These are phyloP conservation scores for Drosophila atripex DNA, from an alignment of 2,888 invertebrate genomes.

Conservation along the genomic window DNA sequence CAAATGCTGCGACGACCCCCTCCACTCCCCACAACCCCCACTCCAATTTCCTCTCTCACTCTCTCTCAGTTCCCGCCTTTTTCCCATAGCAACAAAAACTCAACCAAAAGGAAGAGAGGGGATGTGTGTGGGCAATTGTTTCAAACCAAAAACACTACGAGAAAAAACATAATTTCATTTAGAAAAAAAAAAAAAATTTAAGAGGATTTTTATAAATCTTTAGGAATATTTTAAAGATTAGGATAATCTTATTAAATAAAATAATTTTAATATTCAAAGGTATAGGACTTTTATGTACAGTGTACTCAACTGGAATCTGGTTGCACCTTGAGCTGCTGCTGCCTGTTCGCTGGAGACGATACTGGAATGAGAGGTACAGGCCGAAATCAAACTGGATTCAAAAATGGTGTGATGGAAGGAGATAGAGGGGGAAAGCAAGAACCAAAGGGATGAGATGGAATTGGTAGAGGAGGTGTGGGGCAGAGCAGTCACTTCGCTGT, in stretches of 20 bases:
- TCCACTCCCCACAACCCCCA: background rate
- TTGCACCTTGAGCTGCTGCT: conserved; percentile 65
- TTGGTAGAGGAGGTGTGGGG: conserved; percentile 4
- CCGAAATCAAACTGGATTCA: conserved; percentile 60
- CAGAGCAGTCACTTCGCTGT: conserved; percentile 33
- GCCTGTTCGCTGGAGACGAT: conserved; percentile 10
- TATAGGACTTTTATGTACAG: background rate
- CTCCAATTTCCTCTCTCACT: background rate
- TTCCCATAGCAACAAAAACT: conserved; percentile 25
- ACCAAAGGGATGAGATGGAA: background rate
- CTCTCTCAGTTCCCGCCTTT: conserved; percentile 2
- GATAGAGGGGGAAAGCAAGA: background rate
- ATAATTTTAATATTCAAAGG: background rate
- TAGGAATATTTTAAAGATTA: too few relatives aligned
- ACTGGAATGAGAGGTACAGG: conserved; percentile 9
- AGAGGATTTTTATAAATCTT: too few relatives aligned
- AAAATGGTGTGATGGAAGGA: conserved; percentile 14
- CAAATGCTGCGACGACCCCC: conserved; percentile 63
- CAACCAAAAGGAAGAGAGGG: conserved; percentile 22
- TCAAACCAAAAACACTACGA: conserved; percentile 34
- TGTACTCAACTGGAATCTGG: conserved; percentile 7
- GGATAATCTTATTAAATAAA: background rate
- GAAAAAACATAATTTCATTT: background rate
- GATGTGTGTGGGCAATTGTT: conserved; percentile 59
- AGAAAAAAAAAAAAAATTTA: background rate